phyloP scores from a whole-genome alignment of 2,888 invertebrate genomes.

The Gnatocerus cornutus region DNA sequence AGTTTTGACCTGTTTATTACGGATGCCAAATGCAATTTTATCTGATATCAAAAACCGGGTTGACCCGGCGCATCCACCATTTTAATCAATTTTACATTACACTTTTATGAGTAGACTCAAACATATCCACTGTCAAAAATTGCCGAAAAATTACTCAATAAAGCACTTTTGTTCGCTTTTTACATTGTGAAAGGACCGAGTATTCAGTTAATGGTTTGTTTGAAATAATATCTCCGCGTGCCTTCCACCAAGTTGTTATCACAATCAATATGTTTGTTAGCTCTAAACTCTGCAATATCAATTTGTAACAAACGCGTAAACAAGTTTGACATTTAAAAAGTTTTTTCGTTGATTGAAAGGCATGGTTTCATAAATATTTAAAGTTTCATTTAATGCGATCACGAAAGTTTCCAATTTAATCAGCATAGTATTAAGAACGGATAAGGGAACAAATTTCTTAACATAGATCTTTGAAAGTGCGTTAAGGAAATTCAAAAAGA shows the following conservation, averaged over 20 bases:
- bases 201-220: neutral
- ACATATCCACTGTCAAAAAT: too few relatives aligned
- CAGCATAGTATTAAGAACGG: conserved; percentile 9
- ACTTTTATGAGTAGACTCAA: too few relatives aligned
- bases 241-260: conserved; percentile 2
- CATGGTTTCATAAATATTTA: conserved; percentile 25
- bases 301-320: conserved; percentile 16
- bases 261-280: conserved; percentile 17
- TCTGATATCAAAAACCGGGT: too few relatives aligned
- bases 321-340: conserved; percentile 23
- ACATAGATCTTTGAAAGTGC: conserved; percentile 3
- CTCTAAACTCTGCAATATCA: conserved; percentile 6
- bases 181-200: too few relatives aligned
- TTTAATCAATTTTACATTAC: too few relatives aligned
- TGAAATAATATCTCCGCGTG: conserved; percentile 2
- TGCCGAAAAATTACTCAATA: too few relatives aligned
- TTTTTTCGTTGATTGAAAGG: conserved; percentile 17
- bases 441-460: neutral
- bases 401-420: conserved; percentile 21
- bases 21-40: too few relatives aligned
- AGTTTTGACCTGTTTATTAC: too few relatives aligned
- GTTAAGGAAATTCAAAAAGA: neutral
- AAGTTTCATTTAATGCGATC: conserved; percentile 16
- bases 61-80: too few relatives aligned
- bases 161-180: too few relatives aligned